phyloP scores from a whole-genome alignment of 2,113 vertebrate species.

The Cervus canadensis region DNA sequence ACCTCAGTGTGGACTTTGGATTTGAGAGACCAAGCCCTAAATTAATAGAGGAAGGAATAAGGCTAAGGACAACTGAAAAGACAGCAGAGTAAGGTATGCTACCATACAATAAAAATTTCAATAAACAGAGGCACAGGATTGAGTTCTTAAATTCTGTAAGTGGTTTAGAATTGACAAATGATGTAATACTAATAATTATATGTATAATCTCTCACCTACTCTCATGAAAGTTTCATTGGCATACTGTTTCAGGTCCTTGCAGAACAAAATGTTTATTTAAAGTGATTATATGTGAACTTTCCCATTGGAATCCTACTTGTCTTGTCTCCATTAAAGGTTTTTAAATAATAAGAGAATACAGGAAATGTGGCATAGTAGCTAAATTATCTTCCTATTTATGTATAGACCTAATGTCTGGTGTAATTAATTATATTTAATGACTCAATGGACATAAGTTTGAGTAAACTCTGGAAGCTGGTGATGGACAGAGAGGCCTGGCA shows the following conservation, averaged over 20 bases:
- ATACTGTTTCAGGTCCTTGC: not conserved
- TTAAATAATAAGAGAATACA: conserved; percentile 34
- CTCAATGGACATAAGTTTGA: too few relatives aligned
- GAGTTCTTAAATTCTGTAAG: not conserved
- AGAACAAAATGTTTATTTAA: not conserved
- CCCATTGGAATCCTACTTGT: not conserved
- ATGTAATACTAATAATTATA: not conserved
- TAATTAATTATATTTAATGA: conserved; percentile 49
- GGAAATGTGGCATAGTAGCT: not conserved
- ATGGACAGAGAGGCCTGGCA: too few relatives aligned
- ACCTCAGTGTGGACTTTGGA: not conserved
- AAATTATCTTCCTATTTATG: not conserved
- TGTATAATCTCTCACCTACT: not conserved
- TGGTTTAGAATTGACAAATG: not conserved
- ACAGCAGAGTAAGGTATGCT: not conserved
- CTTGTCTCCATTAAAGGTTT: not conserved
- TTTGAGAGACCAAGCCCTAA: not conserved
- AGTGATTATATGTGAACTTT: not conserved
- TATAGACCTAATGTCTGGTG: not conserved
- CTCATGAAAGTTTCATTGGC: not conserved
- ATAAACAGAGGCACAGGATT: not conserved
- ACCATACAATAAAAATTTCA: not conserved
- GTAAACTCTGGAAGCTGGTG: too few relatives aligned
- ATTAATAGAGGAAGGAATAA: not conserved
- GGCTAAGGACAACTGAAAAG: not conserved